Base-by-base conservation (phyloP, 1,140 invertebrate species). In the Calliopsis andreniformis region DNA sequence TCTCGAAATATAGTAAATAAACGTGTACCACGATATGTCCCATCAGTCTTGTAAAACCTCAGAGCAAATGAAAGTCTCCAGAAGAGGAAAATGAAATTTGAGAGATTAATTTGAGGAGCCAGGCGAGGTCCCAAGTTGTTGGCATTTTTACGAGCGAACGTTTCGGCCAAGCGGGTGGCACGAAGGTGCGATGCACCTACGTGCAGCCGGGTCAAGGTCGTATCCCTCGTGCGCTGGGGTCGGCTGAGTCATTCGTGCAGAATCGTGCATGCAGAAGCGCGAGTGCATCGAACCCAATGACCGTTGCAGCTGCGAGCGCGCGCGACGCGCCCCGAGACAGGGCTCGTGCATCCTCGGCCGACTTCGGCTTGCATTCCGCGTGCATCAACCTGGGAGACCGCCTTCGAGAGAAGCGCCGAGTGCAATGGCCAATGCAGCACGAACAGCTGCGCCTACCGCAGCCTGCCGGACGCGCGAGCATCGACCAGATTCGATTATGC, bases 221-320 rank as follows among this genome's bases (percentile, higher is more conserved):
- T 85, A 84, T 87, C 82, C 79, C 84, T 87, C 87, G 86, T 80
- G 85, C 86, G 80, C 78, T 84, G 79, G 51, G 86, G 79, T 86
- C 67, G 82, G 87, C 89, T 88, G 88, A 88, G 86, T 89, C 87
- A 89, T 87, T 89, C 81, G 83, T 86, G 86, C 83, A 87, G 83
- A 86, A 86, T 88, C 84, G 84, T 83, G 79, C 82, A 85, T 84
- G 79, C 85, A 53, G 56, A 72, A 39, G 66, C 71, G 78, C 78
- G 72, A 89, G 90, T 92, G 89, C 91, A 91, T 92, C 91, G 91
- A 92, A 91, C 91, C 82, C 88, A 86, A 88, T 91, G 89, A 90
- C 90, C 90, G 89, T 90, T 91, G 91, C 91, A 90, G 89, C 88
- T 90, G 90, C 89, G 84, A 86, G 80, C 82, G 83, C 82, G 83